Base-by-base conservation (phyloP, 2,797 vertebrate genomes). In the Pogonophryne albipinna region DNA sequence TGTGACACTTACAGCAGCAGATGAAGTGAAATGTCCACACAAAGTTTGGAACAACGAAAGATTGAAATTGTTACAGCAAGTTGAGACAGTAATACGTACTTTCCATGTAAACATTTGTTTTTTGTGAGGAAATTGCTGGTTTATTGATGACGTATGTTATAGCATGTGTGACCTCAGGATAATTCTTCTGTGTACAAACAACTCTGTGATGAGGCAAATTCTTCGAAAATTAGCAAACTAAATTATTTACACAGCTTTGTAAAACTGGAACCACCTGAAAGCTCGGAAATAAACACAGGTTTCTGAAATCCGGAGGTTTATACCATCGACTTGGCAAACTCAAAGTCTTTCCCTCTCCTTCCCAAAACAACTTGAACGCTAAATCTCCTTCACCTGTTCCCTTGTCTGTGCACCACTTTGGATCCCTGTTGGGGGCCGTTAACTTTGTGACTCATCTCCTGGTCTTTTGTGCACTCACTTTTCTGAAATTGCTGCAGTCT, bases 401-500 rank as follows among this genome's bases (percentile, higher is more conserved):
- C 20, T 27, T 59, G 71, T 77, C 65, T 77, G 67, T 38, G 62
- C 64, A 19, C 56, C 42, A 23, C 56, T 68, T 61, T 4, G 13
- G 42, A 71, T 57, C 71, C 52, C 71, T 53, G 57, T 76, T 80
- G 75, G 75, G 71, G 64, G 56, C 66, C 69, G 34, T 60, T 19
- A 17, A 50, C 83, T 91, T 85, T 88, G 82, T 91, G 90, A 92
- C 87, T 93, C 94, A 92, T 89, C 87, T 87, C 87, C 86, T 73
- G 89, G 78, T 92, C 84, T 86, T 94, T 92, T 90, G 79, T 84
- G 68, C 60, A 64, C 66, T 86, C 68, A 76, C 80, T 92, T 85
- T 80, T 82, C 84, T 82, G 78, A 90, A 91, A 91, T 92, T 90
- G 88, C 88, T 78, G 84, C 89, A 89, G 90, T 89, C 91, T 94